A percentile compares a stretch with the other conserved stretches of the same genome.
These are phyloP conservation scores for Oscheius sp. DNA, from an alignment of 2,888 invertebrate species.

Conservation along the genomic window DNA sequence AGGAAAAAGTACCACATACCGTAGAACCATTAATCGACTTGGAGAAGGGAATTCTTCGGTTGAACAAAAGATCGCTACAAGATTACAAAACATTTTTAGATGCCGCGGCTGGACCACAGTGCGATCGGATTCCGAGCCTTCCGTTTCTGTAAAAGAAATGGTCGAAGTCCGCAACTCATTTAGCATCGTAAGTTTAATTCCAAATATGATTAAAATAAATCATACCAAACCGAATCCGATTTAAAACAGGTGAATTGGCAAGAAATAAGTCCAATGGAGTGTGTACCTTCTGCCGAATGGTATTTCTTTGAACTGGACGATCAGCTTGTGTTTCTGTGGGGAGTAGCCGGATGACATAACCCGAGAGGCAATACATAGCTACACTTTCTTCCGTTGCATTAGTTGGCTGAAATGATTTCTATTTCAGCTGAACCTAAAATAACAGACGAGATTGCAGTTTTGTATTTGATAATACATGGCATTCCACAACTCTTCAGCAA, in stretches of 20 bases:
- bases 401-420: constrained; percentile 38
- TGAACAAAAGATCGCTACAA: constrained; percentile 49
- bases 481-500: constrained; percentile 49
- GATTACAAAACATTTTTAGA: constrained; percentile 48
- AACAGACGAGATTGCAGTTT: constrained; percentile 34
- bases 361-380: constrained; percentile 41
- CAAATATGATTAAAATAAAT: not conserved
- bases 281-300: constrained; percentile 33
- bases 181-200: not conserved
- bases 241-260: constrained; percentile 54
- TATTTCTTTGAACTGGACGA: not conserved
- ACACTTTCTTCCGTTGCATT: constrained; percentile 45
- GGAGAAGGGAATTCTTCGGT: constrained; percentile 50
- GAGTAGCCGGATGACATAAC: constrained; percentile 49
- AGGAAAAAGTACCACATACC: constrained; percentile 31
- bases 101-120: constrained; percentile 45
- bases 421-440: too few relatives aligned
- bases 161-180: not conserved
- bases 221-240: constrained; percentile 48
- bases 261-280: constrained; percentile 59
- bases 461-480: constrained; percentile 47
- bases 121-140: constrained; percentile 12
- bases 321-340: constrained; percentile 30
- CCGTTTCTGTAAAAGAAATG: constrained; percentile 9
- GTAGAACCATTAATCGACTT: constrained; percentile 46